Base-by-base conservation (phyloP, 2,888 invertebrate species). In the Cephus rjabovi region DNA sequence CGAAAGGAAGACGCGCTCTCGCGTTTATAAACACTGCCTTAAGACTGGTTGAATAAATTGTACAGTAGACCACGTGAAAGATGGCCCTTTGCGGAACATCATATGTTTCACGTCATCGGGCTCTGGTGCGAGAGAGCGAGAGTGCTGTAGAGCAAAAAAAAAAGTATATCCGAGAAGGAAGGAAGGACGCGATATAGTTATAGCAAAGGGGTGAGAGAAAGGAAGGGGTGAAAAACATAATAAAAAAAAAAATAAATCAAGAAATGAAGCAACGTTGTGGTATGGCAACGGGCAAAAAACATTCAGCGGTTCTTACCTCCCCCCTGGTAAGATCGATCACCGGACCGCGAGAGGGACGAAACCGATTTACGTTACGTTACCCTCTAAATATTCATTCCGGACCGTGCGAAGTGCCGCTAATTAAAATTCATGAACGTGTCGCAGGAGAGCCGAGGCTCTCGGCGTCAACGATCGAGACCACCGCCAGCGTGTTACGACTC, bases 41-140 rank as follows among this genome's bases (percentile, higher is more conserved):
- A 33, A 70, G 71, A 33, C 71, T 70, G 31, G 71, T 15, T 33
- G 71, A 70, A 70, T 70, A 70, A 70, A 70, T 70, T 70, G 71
- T 70, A 70, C 30, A 15, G 31, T 71, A 12, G 71, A 71, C 31
- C 71, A 15, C 71, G 30, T 71, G 71, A 71, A 31, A 23, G 71
- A 71, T 71, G 71, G 33, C 31, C 71, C 71, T 71, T 23, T 71
- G 31, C 71, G 71, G 33, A 71, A 30, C 71, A 31, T 71, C 71
- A 12, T 71, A 71, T 71, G 71, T 71, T 31, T 71, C 71, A 71
- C 71, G 71, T 71, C 71, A 71, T 71, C 33, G 71, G 30, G 71
- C 31, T 30, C 56, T 56, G 1, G 40, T 6, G 40, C 40, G 40
- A 15, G 40, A 40, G 56, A 56, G 56, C 23, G 56, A 56, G 56